Percentiles rank a stretch among this genome's conserved stretches.
phyloP scores from a whole-genome alignment of 2,888 invertebrate genomes.

The Leucoma salicis region DNA sequence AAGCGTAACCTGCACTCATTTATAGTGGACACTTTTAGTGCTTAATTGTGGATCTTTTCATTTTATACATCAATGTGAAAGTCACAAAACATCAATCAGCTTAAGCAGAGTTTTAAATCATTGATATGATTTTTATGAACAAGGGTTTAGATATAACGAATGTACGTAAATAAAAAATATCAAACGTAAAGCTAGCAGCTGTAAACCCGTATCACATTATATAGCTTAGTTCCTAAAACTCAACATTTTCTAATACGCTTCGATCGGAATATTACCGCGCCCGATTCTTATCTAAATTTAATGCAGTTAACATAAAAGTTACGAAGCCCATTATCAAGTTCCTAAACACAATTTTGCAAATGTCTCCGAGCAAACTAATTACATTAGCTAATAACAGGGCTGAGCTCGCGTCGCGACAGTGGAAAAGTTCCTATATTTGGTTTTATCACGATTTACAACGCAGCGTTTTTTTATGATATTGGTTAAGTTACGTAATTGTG shows the following conservation, averaged over 20 bases:
- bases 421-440: constrained; percentile 7
- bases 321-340: constrained; percentile 25
- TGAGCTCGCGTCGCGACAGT: constrained; percentile 7
- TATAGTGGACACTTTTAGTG: no score
- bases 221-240: not conserved
- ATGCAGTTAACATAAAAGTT: constrained; percentile 29
- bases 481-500: no score
- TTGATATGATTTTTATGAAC: no score
- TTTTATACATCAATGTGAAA: no score
- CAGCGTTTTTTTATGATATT: not conserved
- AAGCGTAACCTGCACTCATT: no score
- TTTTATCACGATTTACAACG: not conserved
- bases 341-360: constrained; percentile 24
- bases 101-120: no score
- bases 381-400: constrained; percentile 31
- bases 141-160: no score
- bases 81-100: no score
- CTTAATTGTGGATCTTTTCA: no score
- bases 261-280: not conserved
- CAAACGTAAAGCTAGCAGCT: not conserved
- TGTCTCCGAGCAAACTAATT: constrained; percentile 28
- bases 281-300: constrained; percentile 21
- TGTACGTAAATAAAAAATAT: not conserved
- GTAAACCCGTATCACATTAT: not conserved
- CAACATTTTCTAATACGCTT: not conserved